phyloP scores from a whole-genome alignment of 2,888 invertebrate genomes.

The Volucella bombylans region DNA sequence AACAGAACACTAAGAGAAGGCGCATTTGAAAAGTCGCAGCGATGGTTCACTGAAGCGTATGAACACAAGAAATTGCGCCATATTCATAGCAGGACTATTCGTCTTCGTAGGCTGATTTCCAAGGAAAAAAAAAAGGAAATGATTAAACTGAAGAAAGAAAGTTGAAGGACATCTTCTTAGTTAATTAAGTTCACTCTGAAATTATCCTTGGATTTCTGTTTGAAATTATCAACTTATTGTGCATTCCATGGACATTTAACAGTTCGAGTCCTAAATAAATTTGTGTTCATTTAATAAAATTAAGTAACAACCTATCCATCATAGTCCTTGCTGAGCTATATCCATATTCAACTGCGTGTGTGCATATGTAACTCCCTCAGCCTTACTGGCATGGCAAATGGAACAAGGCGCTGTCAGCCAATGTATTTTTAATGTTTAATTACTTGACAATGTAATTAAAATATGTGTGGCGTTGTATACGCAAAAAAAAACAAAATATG shows the following conservation, averaged over 20 bases:
- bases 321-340: constrained; percentile 31
- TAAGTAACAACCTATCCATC: constrained; percentile 63
- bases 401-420: constrained; percentile 69
- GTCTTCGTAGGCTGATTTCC: constrained; percentile 21
- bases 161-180: neutral
- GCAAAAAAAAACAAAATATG: neutral
- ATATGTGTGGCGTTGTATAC: constrained; percentile 41
- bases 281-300: constrained; percentile 62
- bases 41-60: constrained; percentile 38
- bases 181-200: constrained; percentile 63
- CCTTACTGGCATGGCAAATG: constrained; percentile 43
- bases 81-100: constrained; percentile 6
- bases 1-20: constrained; percentile 23
- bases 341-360: too few relatives aligned
- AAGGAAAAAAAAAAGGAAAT: constrained; percentile 46
- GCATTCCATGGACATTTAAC: neutral
- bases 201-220: constrained; percentile 62
- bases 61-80: constrained; percentile 29
- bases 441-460: constrained; percentile 74
- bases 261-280: constrained; percentile 42
- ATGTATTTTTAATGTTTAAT: constrained; percentile 74
- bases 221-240: neutral
- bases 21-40: constrained; percentile 35
- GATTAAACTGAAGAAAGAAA: constrained; percentile 60
- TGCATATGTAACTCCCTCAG: neutral